phyloP scores from a whole-genome alignment of 1,140 invertebrate species.

The Monochamus saltuarius region DNA sequence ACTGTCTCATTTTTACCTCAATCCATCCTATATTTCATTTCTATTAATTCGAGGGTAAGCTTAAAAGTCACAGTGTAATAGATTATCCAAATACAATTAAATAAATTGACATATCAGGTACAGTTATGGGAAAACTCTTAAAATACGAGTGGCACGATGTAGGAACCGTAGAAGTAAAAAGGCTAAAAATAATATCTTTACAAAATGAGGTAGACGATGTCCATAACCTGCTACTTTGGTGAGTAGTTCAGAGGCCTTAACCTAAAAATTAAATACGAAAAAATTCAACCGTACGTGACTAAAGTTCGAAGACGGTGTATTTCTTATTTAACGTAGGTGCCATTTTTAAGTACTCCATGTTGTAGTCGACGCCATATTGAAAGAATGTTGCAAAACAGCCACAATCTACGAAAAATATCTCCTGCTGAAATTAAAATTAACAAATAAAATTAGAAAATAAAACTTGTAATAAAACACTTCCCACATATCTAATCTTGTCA shows the following conservation, averaged over 20 bases:
- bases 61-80: no score
- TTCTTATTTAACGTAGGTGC: conserved; percentile 39
- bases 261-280: conserved; percentile 18
- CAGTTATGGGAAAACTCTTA: conserved; percentile 19
- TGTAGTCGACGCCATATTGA: conserved; percentile 19
- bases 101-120: conserved; percentile 29
- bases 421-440: conserved; percentile 17
- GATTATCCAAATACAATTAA: neutral
- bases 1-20: no score
- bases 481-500: conserved; percentile 41
- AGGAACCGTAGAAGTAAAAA: conserved; percentile 29
- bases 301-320: conserved; percentile 25
- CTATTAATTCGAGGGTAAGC: no score
- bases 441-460: conserved; percentile 32
- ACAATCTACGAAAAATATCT: conserved; percentile 37
- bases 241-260: conserved; percentile 12
- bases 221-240: conserved; percentile 9
- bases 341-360: conserved; percentile 21
- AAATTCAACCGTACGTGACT: conserved; percentile 20
- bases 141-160: conserved; percentile 27
- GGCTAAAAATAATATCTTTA: conserved; percentile 34
- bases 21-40: no score
- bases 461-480: conserved; percentile 39
- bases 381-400: conserved; percentile 21
- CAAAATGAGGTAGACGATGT: conserved; percentile 36